Base-by-base conservation (phyloP, 2,797 vertebrate genomes). In the Epinephelus coioides region DNA sequence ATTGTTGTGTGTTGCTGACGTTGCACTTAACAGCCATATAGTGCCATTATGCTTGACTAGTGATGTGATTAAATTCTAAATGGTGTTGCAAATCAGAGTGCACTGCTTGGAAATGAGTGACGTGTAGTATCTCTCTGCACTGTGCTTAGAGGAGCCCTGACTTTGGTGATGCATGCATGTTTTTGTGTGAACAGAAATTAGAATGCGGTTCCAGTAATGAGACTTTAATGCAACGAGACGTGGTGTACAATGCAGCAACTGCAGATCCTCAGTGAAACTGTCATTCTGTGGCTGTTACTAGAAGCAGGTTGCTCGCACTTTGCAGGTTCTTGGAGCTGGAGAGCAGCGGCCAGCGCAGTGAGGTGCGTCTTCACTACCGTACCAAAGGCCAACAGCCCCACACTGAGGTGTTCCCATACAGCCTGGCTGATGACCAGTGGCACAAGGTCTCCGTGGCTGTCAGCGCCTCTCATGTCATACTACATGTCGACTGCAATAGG, bases 401-500 rank as follows among this genome's bases (percentile, higher is more conserved):
- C 91, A 98, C 97, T 0, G 98, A 99, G 96, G 96, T 98, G 79
- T 99, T 99, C 90, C 98, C 98, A 2, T 99, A 99, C 82, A 97
- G 97, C 93, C 93, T 99, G 91, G 98, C 97, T 46, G 98, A 99
- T 75, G 95, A 97, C 89, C 97, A 98, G 94, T 99, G 98, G 98
- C 98, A 99, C 93, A 97, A 97, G 81, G 95, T 99, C 65, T 98
- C 98, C 10, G 91, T 99, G 87, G 97, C 97, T 65, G 91, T 99
- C 93, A 99, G 98, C 69, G 97, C 98, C 62, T 98, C 98, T 63
- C 98, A 99, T 50, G 90, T 99, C 92, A 95, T 98, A 83, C 95
- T 99, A 63, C 96, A 98, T 1, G 91, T 99, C 7, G 98, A 99
- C 94, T 99, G 98, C 91, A 99, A 99, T 95, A 98, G 97, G 98